Evolutionary conservation across 1,140 invertebrate species (phyloP), one percentile per base, ranked within the genome.

Genomic region (Trypoxylus dichotomus): DNA sequence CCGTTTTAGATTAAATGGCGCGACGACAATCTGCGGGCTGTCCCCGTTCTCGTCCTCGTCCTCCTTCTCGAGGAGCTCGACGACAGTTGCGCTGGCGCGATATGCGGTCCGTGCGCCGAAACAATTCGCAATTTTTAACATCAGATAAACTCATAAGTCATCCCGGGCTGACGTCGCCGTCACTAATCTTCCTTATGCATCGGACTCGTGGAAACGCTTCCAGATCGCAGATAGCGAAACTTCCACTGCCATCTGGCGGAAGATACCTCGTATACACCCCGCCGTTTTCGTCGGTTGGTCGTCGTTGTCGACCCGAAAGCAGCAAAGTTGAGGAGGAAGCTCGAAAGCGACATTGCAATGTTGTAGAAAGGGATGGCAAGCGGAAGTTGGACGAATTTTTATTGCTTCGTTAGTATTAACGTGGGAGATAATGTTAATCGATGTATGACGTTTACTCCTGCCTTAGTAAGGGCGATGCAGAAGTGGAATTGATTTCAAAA

Each of bases 101-200:
- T 19, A n/a, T 54, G 47, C 47, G 15, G 47, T 19, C 19, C 47
- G 47, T 1, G 42, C 19, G 19, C n/a, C 7, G 29, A 32, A 37
- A 74, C 25, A 41, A 74, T 37, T 74, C 72, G 25, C 32, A 74
- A 74, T 74, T 74, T 74, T 74, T 74, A 74, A 41, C 72, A 74
- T 74, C 72, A 74, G 72, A 74, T 74, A 41, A 42, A 24, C 11
- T 42, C 72, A 37, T 74, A 74, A 74, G 29, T 74, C 72, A 74
- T 74, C 63, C 25, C 29, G 10, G 63, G 63, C 63, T 71, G 29
- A 71, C 63, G 24, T 32, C 72, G 27, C 13, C 72, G 37, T 32
- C 72, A 24, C 72, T 74, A 41, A 74, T 74, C 27, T 74, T 74
- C 32, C 11, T 42, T 37, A 42, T 74, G 72, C 72, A 74, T 74